These are phyloP conservation scores for Loris lydekkerianus DNA, from an alignment of 2,797 vertebrate species.

Conservation along the genomic window DNA sequence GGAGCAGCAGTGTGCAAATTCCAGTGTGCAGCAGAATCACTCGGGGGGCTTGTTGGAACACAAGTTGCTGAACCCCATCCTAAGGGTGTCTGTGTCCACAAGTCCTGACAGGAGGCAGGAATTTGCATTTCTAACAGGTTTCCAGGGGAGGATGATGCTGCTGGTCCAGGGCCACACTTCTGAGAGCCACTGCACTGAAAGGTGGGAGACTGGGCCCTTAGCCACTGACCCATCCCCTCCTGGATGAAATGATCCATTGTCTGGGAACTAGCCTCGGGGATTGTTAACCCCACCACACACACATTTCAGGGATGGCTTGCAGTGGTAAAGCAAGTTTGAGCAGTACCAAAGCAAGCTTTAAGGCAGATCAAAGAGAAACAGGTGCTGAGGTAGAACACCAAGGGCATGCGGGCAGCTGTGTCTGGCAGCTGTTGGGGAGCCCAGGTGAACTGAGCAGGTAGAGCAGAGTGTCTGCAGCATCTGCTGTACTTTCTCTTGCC, in stretches of 20 bases:
- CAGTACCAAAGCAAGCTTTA: slow-evolving; percentile 1
- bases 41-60: background rate
- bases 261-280: background rate
- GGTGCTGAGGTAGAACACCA: background rate
- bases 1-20: background rate
- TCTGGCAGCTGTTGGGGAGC: background rate
- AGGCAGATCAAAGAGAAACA: slow-evolving; percentile 24
- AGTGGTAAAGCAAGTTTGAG: background rate
- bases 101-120: background rate
- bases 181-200: background rate
- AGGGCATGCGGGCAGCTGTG: too few species aligned
- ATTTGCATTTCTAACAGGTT: slow-evolving; percentile 13
- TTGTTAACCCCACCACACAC: background rate
- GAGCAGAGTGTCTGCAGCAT: background rate
- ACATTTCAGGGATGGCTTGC: background rate
- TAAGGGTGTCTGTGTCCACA: background rate
- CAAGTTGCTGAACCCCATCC: background rate
- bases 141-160: background rate
- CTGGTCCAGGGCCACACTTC: background rate
- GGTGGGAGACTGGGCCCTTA: background rate
- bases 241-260: background rate
- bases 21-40: background rate
- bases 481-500: background rate
- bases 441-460: background rate
- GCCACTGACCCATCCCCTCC: background rate